Percentiles rank a stretch among this genome's conserved stretches.
Evolutionary conservation across 2,888 invertebrate species (phyloP).

Genomic region (Hypercompe scribonia): DNA sequence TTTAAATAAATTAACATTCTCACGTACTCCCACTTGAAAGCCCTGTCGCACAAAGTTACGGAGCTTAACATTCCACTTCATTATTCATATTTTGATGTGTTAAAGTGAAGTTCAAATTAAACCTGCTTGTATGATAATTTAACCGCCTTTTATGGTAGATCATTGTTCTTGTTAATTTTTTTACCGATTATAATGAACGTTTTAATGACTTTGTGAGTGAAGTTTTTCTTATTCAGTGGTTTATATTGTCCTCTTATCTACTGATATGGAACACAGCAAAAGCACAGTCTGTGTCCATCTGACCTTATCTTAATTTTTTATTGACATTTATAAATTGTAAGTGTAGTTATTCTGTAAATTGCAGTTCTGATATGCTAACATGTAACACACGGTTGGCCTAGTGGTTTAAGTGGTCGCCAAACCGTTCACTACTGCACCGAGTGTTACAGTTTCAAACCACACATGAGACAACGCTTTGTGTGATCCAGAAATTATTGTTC

Average conservation of each 20-base stretch:
- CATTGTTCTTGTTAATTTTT: constrained; percentile 65
- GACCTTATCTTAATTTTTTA: not conserved
- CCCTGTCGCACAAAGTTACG: constrained; percentile 68
- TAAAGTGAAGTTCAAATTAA: constrained; percentile 69
- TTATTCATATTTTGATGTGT: constrained; percentile 81
- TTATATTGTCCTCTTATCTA: constrained; percentile 20
- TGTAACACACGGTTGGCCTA: too few relatives aligned
- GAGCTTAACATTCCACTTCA: constrained; percentile 79
- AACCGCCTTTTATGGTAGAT: constrained; percentile 66
- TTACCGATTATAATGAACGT: constrained; percentile 43
- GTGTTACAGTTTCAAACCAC: too few relatives aligned
- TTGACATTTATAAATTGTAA: not conserved
- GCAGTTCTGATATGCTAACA: not conserved
- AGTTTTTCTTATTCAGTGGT: constrained; percentile 27
- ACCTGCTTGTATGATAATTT: constrained; percentile 78
- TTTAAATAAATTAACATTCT: constrained; percentile 1
- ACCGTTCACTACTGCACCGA: too few relatives aligned
- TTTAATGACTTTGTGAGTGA: constrained; percentile 35
- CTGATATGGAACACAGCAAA: not conserved
- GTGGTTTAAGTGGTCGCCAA: too few relatives aligned
- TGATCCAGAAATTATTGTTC: too few relatives aligned
- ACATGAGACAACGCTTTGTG: too few relatives aligned
- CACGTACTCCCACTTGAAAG: constrained; percentile 46
- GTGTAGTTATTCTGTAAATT: not conserved
- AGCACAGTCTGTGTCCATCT: not conserved